phyloP scores from a whole-genome alignment of 2,888 invertebrate genomes.

The Torymus texanus region DNA sequence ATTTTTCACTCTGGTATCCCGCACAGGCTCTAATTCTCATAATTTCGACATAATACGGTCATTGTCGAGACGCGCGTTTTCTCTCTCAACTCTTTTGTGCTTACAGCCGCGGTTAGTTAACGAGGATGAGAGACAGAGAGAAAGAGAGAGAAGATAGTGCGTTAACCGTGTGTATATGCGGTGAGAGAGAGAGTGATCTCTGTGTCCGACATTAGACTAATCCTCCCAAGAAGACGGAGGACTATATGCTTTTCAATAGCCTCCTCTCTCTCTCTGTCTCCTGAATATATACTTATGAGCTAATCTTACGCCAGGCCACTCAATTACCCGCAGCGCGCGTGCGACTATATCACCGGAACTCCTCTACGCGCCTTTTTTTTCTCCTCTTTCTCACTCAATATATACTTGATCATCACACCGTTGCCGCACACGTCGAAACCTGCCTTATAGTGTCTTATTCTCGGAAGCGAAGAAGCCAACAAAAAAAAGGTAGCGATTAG shows the following conservation, averaged over 20 bases:
- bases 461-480: constrained; percentile 16
- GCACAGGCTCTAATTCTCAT: constrained; percentile 49
- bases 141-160: constrained; percentile 38
- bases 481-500: constrained; percentile 20
- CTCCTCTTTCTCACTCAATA: not conserved
- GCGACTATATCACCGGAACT: constrained; percentile 8
- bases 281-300: constrained; percentile 12
- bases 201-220: constrained; percentile 64
- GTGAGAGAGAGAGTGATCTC: too few relatives aligned
- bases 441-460: constrained; percentile 39
- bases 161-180: constrained; percentile 53
- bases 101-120: constrained; percentile 66
- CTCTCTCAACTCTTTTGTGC: constrained; percentile 59
- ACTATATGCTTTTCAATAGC: constrained; percentile 39
- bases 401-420: not conserved
- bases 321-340: constrained; percentile 29
- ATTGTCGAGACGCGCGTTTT: constrained; percentile 32
- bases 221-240: constrained; percentile 46
- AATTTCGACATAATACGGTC: constrained; percentile 52
- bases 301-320: constrained; percentile 42
- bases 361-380: constrained; percentile 3
- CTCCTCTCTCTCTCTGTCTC: not conserved
- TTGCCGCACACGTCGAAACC: constrained; percentile 46
- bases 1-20: constrained; percentile 9
- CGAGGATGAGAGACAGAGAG: constrained; percentile 61